Base-by-base conservation (phyloP, 1,140 invertebrate genomes). In the Steinernema feltiae region DNA sequence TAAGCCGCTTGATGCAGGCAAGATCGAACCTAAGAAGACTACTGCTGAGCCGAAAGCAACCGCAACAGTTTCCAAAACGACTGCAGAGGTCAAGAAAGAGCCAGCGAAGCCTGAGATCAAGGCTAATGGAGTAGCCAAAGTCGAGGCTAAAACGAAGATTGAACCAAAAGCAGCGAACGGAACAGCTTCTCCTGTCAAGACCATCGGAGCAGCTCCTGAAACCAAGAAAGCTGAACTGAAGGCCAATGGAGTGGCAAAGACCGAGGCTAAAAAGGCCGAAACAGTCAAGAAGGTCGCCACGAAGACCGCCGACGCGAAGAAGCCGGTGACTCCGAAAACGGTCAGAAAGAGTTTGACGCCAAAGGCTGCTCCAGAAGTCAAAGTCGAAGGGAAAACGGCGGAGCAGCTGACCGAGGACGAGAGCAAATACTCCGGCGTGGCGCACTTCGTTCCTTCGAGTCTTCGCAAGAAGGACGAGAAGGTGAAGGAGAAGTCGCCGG, bases 371-470 rank as follows among this genome's bases (percentile, higher is more conserved):
- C n/a, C n/a, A n/a, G n/a, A n/a, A n/a, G n/a, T n/a, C n/a, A n/a
- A n/a, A n/a, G 53, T 63, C 53, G 53, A 63, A 63, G 53, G 7
- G 12, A 63, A 63, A 21, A 7, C 35, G 18, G 53, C 53, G 24
- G 53, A 63, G 24, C 15, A 74, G 27, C 69, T 73, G 27, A 74
- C 48, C 32, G 77, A 75, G 30, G 77, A 78, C 70, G 77, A 76
- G 71, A 70, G 71, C 75, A 70, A 76, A 71, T 78, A 78, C 74
- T 73, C 48, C 70, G 77, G 74, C 27, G 74, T 78, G 32, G 74
- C 77, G 46, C 74, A 76, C 75, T 78, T 78, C 75, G 76, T 73
- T 41, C 77, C 77, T 71, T 79, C 24, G 29, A 32, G 63, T 29
- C 31, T 73, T 7, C 29, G 3, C 1, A 69, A 76, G 0, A 21